Evolutionary conservation across 92 coral and sea anemone genomes (phyloP), one percentile per base, ranked within the genome.

Genomic region (Zoanthus sociatus): DNA sequence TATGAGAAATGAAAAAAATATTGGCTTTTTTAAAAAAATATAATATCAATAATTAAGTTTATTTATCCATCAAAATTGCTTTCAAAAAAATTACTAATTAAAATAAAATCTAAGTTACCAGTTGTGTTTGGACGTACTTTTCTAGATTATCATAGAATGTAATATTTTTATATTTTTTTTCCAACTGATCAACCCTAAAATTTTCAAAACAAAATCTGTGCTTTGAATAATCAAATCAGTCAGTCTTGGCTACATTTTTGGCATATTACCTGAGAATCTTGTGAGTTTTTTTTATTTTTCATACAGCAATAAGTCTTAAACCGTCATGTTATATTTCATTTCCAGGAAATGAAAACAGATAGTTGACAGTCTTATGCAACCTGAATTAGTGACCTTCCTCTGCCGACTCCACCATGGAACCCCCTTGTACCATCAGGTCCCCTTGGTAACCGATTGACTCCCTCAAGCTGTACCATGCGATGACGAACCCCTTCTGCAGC

Each of bases 341-440:
- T 21, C 48, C 18, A 76, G 51, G 0, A 54, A 21, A 69, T 64
- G 58, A 55, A 51, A 16, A 21, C 67, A 42, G 11, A 50, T 70
- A 47, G 67, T 48, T 72, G 11, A 53, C 7, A 48, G 42, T 21
- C 37, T 78, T 79, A 97, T 10, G 98, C 99, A 73, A 95, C 98
- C 12, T 94, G 94, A 60, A 94, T 92, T 54, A 97, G 77, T 6
- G 98, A 90, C 78, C 94, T 87, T 87, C 98, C 98, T 82, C 99
- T 88, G 6, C 99, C 99, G 8, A 92, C 68, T 60, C 98, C 92
- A 33, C 46, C 44, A 44, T 88, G 92, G 76, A 97, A 97, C 37
- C 99, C 99, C 78, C 82, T 92, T 3, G 99, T 95, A 60, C 99
- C 99, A 92, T 97, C 99, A 46, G 99, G 99, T 18, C 99, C 99